phyloP scores from a whole-genome alignment of 1,140 invertebrate genomes.

The Pogonus chalceus region DNA sequence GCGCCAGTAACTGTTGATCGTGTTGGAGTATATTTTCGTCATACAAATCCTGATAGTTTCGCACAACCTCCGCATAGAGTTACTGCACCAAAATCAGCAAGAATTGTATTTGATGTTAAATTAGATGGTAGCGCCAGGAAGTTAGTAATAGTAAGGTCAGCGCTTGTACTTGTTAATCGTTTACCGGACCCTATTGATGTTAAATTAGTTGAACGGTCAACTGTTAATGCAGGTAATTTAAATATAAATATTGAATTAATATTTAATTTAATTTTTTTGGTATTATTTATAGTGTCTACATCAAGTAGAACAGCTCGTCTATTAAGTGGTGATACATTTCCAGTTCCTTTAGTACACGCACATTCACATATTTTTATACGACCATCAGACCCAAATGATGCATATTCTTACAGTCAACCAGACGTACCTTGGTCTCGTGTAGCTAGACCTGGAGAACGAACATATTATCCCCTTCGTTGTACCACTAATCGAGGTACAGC shows the following conservation, averaged over 20 bases:
- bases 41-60: constrained; percentile 46
- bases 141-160: constrained; percentile 89
- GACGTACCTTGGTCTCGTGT: constrained; percentile 56
- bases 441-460: constrained; percentile 44
- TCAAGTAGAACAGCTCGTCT: constrained; percentile 24
- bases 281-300: constrained; percentile 15
- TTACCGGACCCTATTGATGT: constrained; percentile 61
- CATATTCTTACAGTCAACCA: constrained; percentile 49
- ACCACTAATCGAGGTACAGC: constrained; percentile 32
- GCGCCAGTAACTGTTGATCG: constrained; percentile 88
- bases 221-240: constrained; percentile 17
- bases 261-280: background rate
- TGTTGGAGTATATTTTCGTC: constrained; percentile 87
- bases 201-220: constrained; percentile 47
- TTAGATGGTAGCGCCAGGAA: constrained; percentile 89
- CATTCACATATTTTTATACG: constrained; percentile 48
- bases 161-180: constrained; percentile 70
- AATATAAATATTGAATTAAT: background rate
- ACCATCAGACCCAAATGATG: constrained; percentile 25
- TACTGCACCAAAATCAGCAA: too few relatives aligned
- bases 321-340: constrained; percentile 35
- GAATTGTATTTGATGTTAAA: constrained; percentile 79
- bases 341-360: constrained; percentile 54
- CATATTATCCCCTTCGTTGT: constrained; percentile 41
- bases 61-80: constrained; percentile 30